A percentile compares a stretch with the other conserved stretches of the same genome.
phyloP scores from a whole-genome alignment of 2,888 invertebrate genomes.

The Drosophila leonis region DNA sequence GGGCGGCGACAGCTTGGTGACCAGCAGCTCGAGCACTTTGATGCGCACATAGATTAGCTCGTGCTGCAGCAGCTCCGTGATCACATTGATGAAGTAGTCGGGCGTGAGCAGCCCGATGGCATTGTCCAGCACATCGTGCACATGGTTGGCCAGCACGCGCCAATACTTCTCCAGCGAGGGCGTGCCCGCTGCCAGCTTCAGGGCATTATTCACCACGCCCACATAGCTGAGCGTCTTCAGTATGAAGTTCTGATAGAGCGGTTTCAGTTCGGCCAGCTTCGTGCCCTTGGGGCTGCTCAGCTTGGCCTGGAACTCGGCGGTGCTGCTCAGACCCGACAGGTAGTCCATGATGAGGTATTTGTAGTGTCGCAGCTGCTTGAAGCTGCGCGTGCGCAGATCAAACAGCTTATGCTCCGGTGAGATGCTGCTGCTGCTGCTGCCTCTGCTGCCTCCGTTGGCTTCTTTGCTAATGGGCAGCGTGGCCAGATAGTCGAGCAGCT shows the following conservation, averaged over 20 bases:
- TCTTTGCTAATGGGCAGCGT: conserved; percentile 88
- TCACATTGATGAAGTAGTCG: conserved; percentile 91
- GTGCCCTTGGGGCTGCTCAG: conserved; percentile 87
- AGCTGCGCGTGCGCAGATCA: conserved; percentile 88
- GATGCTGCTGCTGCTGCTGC: neutral
- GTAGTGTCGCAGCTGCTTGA: conserved; percentile 92
- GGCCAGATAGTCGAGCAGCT: conserved; percentile 89
- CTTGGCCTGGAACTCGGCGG: conserved; percentile 89
- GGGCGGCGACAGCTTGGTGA: conserved; percentile 91
- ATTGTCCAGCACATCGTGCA: conserved; percentile 92
- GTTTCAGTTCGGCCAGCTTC: conserved; percentile 87
- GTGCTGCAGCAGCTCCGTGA: conserved; percentile 90
- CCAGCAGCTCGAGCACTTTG: conserved; percentile 94
- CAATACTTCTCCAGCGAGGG: conserved; percentile 90
- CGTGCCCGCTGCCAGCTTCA: conserved; percentile 85
- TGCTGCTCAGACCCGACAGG: conserved; percentile 89
- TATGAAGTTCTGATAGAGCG: conserved; percentile 89
- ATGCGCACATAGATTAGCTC: conserved; percentile 90
- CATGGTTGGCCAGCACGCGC: conserved; percentile 92
- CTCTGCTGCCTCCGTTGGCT: conserved; percentile 62
- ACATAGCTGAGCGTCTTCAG: conserved; percentile 89
- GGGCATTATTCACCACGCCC: conserved; percentile 88
- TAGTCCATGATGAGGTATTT: conserved; percentile 93
- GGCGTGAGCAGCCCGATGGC: conserved; percentile 92
- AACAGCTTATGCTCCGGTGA: conserved; percentile 86